phyloP scores from a whole-genome alignment of 2,888 invertebrate species.

The Crematogaster levior region DNA sequence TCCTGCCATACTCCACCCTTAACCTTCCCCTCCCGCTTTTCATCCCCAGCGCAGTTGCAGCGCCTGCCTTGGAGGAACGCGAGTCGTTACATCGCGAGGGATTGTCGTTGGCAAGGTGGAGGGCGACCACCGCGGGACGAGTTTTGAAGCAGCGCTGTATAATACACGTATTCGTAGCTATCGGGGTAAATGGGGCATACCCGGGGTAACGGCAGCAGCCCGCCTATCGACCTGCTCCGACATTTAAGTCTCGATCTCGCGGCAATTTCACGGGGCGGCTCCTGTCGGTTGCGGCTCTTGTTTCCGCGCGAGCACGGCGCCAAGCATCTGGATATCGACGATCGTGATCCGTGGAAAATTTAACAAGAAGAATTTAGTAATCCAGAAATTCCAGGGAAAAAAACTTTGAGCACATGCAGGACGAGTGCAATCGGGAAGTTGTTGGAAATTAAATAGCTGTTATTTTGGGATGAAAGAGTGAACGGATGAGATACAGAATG shows the following conservation, averaged over 20 bases:
- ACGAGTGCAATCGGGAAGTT: background rate
- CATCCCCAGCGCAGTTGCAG: background rate
- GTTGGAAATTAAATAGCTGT: background rate
- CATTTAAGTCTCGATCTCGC: slow-evolving; percentile 70
- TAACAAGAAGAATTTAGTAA: background rate
- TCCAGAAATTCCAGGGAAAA: background rate
- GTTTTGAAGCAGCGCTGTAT: slow-evolving; percentile 68
- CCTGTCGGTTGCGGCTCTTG: slow-evolving; percentile 16
- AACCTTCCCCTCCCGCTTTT: background rate
- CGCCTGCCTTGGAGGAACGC: slow-evolving; percentile 7
- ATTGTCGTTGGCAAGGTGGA: slow-evolving; percentile 60
- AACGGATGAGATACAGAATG: too few species aligned
- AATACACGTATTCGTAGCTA: slow-evolving; percentile 77
- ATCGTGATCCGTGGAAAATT: background rate
- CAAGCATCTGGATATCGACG: background rate
- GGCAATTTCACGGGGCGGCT: slow-evolving; percentile 65
- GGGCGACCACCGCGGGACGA: slow-evolving; percentile 47
- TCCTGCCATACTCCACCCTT: slow-evolving; percentile 8
- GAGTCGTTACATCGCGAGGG: slow-evolving; percentile 59
- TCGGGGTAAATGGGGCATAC: slow-evolving; percentile 79
- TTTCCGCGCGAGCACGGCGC: background rate
- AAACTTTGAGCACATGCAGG: background rate
- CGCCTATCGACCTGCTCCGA: slow-evolving; percentile 58
- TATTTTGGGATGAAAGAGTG: background rate
- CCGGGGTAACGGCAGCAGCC: slow-evolving; percentile 70